A percentile compares a stretch with the other conserved stretches of the same genome.
Evolutionary conservation across 2,888 invertebrate species (phyloP).

Genomic region (Chrysolina oricalcia): DNA sequence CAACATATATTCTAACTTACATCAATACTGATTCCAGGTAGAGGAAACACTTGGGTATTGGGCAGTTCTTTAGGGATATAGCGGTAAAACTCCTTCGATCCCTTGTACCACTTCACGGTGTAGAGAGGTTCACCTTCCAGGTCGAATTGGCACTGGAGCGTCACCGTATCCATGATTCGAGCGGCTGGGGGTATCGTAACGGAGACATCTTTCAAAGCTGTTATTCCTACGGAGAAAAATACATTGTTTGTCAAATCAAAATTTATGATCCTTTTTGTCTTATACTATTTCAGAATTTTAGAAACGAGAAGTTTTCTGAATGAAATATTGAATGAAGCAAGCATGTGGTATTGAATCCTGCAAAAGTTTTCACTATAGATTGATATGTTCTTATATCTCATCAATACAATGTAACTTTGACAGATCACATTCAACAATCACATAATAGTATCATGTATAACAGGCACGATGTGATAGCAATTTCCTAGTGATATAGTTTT

Average conservation of each 20-base stretch:
- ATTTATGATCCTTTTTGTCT: neutral
- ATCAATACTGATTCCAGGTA: constrained; percentile 81
- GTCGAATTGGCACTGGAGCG: constrained; percentile 83
- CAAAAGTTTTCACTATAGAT: too few relatives aligned
- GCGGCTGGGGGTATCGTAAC: constrained; percentile 83
- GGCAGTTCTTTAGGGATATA: constrained; percentile 87
- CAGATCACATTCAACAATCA: too few relatives aligned
- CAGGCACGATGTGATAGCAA: too few relatives aligned
- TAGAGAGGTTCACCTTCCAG: constrained; percentile 84
- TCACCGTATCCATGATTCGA: constrained; percentile 81
- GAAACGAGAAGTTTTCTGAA: too few relatives aligned
- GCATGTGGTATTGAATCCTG: too few relatives aligned
- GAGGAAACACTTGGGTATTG: constrained; percentile 81
- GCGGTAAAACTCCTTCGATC: constrained; percentile 84
- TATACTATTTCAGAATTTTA: neutral
- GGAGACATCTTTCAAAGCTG: constrained; percentile 80
- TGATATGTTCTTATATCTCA: too few relatives aligned
- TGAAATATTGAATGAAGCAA: too few relatives aligned
- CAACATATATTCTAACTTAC: constrained; percentile 74
- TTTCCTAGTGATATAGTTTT: too few relatives aligned
- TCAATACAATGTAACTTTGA: too few relatives aligned
- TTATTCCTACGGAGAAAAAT: constrained; percentile 52
- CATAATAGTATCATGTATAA: too few relatives aligned
- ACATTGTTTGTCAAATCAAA: neutral
- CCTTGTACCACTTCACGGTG: constrained; percentile 89